Conservation (phyloP, 2,113 vertebrate genomes). For the Emydura subglobosa region DNA sequence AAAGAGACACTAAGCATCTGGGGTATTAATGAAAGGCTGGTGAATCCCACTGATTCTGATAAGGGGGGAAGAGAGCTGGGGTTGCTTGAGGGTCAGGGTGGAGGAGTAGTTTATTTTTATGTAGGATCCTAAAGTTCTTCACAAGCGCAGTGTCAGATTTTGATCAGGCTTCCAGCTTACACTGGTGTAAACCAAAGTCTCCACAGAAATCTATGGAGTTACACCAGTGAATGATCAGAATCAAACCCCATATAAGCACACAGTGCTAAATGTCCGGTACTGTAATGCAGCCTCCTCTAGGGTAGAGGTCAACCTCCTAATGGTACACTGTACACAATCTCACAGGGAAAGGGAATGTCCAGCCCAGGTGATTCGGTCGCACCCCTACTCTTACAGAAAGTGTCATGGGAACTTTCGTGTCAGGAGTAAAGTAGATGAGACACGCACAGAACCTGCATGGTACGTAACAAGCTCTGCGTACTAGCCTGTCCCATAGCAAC, state of each 20-base stretch:
- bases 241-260: neutral
- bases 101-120: neutral
- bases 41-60: no score
- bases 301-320: no score
- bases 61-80: neutral
- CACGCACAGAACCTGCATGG: neutral
- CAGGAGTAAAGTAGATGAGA: neutral
- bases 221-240: neutral
- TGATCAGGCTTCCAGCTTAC: neutral
- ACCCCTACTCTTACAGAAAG: neutral
- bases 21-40: neutral
- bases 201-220: neutral
- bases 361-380: neutral
- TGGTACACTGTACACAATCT: neutral
- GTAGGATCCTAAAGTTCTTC: neutral
- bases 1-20: neutral
- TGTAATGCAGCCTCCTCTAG: neutral
- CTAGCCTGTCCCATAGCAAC: neutral
- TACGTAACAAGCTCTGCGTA: neutral
- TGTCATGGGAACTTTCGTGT: no score
- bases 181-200: neutral
- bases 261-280: neutral
- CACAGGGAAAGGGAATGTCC: neutral
- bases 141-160: rapidly evolving
- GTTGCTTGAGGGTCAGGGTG: neutral